Evolutionary conservation across 2,797 vertebrate species (phyloP).

Genomic region (Syngnathus rostellatus): DNA sequence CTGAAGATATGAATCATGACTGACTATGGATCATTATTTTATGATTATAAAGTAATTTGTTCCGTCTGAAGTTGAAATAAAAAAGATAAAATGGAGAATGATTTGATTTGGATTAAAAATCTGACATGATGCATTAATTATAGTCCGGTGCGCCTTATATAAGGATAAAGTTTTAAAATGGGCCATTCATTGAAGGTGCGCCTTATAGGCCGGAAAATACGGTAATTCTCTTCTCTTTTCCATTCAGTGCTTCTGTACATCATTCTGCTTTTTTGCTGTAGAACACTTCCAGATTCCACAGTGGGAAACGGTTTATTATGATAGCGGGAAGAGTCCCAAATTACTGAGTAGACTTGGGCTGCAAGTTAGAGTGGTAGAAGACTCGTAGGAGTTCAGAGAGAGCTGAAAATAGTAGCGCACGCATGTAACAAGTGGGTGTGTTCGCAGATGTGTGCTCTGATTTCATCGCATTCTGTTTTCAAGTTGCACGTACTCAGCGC

Average conservation of each 20-base stretch:
- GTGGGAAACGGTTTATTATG: constrained; percentile 43
- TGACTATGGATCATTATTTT: too few relatives aligned
- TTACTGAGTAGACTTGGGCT: constrained; percentile 35
- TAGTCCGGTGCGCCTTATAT: too few relatives aligned
- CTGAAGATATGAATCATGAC: too few relatives aligned
- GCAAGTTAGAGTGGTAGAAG: constrained; percentile 25
- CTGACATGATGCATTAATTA: too few relatives aligned
- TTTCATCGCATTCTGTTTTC: constrained; percentile 22
- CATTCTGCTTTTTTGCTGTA: constrained; percentile 18
- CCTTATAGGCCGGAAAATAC: too few relatives aligned
- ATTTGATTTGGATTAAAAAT: too few relatives aligned
- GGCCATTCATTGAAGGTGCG: too few relatives aligned
- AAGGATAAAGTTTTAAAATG: too few relatives aligned
- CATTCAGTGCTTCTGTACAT: constrained; percentile 2
- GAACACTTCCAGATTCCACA: constrained; percentile 32
- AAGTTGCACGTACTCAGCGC: constrained; percentile 9
- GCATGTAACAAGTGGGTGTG: constrained; percentile 32
- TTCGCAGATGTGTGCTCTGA: constrained; percentile 39
- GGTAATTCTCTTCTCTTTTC: neutral
- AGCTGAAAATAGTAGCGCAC: constrained; percentile 38
- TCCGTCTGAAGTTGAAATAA: too few relatives aligned
- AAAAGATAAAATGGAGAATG: too few relatives aligned
- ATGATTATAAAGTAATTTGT: too few relatives aligned
- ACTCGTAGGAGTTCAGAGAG: constrained; percentile 30
- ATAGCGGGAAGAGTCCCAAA: constrained; percentile 51